These are phyloP conservation scores for Piaya cayana DNA, from an alignment of 2,113 vertebrate genomes.

Conservation along the genomic window DNA sequence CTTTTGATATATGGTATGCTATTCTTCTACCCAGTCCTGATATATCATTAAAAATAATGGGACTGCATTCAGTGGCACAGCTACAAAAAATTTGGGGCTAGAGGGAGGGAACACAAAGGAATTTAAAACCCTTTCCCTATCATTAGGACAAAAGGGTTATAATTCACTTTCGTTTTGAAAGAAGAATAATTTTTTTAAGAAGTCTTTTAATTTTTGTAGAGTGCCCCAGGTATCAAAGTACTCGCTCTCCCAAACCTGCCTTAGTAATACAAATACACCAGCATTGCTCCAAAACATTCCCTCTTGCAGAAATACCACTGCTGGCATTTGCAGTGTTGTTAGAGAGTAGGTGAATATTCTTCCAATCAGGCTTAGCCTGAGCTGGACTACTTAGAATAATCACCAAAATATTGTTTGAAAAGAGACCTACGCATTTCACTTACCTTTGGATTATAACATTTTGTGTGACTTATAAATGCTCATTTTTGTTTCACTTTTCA, in stretches of 20 bases:
- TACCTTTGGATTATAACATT: background rate
- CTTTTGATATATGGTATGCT: slow-evolving; percentile 40
- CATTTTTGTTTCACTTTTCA: background rate
- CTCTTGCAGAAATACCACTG: background rate
- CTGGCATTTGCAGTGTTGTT: background rate
- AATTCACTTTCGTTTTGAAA: slow-evolving; percentile 60
- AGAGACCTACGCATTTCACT: accelerated
- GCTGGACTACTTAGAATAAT: background rate
- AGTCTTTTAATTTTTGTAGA: slow-evolving; percentile 55
- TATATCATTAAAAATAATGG: slow-evolving; percentile 66
- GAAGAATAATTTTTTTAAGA: slow-evolving; percentile 19
- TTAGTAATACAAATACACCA: background rate
- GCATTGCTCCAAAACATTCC: background rate
- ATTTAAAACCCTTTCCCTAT: slow-evolving; percentile 55
- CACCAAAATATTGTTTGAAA: background rate
- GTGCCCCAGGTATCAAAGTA: slow-evolving; percentile 27
- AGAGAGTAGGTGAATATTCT: background rate
- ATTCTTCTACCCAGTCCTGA: slow-evolving; percentile 56
- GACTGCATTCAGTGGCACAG: slow-evolving; percentile 38
- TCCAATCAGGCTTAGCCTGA: background rate
- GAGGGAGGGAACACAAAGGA: slow-evolving; percentile 25
- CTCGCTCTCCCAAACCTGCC: slow-evolving; percentile 17
- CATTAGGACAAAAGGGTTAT: slow-evolving; percentile 67
- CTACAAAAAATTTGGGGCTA: slow-evolving; percentile 55
- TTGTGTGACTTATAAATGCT: background rate